Evolutionary conservation across 2,113 vertebrate species (phyloP).

Genomic region (Pampusana beccarii): DNA sequence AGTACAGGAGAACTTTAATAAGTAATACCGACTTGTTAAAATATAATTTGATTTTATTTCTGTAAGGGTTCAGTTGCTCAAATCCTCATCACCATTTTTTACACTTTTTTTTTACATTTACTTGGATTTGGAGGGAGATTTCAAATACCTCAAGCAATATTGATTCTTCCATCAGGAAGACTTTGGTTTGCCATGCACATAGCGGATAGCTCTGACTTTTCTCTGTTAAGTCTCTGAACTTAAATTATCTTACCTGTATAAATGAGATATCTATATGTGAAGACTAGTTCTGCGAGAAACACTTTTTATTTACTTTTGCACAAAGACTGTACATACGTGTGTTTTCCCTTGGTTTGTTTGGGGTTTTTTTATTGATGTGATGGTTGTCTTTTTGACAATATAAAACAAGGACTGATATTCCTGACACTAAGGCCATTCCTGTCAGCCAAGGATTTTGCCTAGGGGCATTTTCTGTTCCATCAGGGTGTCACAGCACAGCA

Average conservation of each 20-base stretch:
- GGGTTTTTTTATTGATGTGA: neutral
- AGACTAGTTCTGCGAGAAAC: neutral
- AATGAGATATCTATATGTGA: neutral
- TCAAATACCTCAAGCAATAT: neutral
- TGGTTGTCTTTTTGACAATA: neutral
- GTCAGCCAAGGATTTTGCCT: neutral
- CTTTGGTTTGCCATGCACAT: neutral
- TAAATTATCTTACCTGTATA: neutral
- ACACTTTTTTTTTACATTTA: neutral
- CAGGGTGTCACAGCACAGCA: neutral
- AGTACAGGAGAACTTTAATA: neutral
- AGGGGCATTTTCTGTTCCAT: neutral
- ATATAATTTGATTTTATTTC: neutral
- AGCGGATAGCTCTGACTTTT: neutral
- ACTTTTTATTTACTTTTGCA: neutral
- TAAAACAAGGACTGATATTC: neutral
- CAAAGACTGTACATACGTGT: neutral
- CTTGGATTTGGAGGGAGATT: neutral
- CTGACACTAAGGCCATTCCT: neutral
- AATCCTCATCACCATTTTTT: neutral
- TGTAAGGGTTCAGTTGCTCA: neutral
- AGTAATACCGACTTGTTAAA: neutral
- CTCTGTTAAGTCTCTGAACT: neutral
- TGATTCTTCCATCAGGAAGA: neutral
- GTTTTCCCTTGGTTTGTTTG: neutral